phyloP scores from a whole-genome alignment of 2,797 vertebrate genomes.

The Mormyrus hasselquistii region DNA sequence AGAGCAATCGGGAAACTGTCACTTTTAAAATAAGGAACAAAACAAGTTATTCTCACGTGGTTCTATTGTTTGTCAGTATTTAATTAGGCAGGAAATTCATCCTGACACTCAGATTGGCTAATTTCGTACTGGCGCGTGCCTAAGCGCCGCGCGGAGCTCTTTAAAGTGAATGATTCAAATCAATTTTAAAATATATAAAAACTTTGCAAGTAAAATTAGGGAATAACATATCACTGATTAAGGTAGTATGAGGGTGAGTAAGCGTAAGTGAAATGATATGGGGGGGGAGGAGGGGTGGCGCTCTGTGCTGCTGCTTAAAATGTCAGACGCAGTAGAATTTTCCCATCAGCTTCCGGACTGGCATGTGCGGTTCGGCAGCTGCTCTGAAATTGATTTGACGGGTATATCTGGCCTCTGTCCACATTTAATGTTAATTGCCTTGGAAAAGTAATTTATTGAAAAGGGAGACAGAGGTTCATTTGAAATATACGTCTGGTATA shows the following conservation, averaged over 20 bases:
- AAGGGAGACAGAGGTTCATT: conserved; percentile 19
- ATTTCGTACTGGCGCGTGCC: not conserved
- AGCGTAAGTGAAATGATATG: not conserved
- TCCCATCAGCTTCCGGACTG: not conserved
- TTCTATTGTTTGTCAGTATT: not conserved
- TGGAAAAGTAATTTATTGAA: conserved; percentile 26
- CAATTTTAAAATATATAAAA: not conserved
- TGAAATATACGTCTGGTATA: not conserved
- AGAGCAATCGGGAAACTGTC: not conserved
- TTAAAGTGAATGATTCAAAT: not conserved
- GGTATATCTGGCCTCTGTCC: conserved; percentile 11
- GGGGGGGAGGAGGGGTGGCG: not conserved
- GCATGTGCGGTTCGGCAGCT: not conserved
- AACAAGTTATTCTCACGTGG: not conserved
- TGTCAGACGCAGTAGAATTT: not conserved
- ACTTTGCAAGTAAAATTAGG: not conserved
- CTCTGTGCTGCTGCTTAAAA: not conserved
- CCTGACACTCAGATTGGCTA: not conserved
- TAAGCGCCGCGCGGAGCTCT: not conserved
- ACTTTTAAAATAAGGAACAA: not conserved
- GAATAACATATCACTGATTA: not conserved
- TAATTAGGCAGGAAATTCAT: not conserved
- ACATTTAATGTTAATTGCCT: conserved; percentile 14
- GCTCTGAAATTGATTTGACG: conserved; percentile 29
- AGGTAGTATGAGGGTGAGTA: not conserved